A percentile compares a stretch with the other conserved stretches of the same genome.
Conservation (phyloP, 2,113 vertebrate genomes). For the Oostethus manadensis region DNA sequence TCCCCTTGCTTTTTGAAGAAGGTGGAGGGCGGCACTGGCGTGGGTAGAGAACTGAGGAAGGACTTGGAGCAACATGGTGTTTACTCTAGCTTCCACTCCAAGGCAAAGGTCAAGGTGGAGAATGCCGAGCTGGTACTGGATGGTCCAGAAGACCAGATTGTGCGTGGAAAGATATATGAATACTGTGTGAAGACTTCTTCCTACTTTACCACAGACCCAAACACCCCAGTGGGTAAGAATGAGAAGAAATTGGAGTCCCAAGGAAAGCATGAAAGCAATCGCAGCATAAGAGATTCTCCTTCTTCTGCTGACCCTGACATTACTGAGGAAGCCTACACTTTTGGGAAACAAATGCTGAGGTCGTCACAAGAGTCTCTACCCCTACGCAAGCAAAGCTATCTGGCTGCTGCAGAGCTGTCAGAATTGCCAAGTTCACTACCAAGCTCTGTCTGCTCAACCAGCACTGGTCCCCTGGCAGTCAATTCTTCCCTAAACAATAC, state of each 20-base stretch:
- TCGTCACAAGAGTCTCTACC: slow-evolving; percentile 40
- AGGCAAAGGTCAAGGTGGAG: slow-evolving; percentile 77
- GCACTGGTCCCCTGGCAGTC: slow-evolving; percentile 7
- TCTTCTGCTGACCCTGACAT: slow-evolving; percentile 51
- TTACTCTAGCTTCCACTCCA: slow-evolving; percentile 79
- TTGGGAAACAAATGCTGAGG: slow-evolving; percentile 23
- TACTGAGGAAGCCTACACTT: slow-evolving; percentile 16
- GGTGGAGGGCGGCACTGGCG: slow-evolving; percentile 62
- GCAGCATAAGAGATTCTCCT: slow-evolving; percentile 35
- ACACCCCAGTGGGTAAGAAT: slow-evolving; percentile 16
- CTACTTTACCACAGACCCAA: slow-evolving; percentile 54
- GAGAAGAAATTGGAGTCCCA: slow-evolving; percentile 37
- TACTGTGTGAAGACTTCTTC: slow-evolving; percentile 80
- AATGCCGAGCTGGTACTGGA: slow-evolving; percentile 70
- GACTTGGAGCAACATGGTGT: slow-evolving; percentile 43
- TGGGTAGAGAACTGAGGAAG: slow-evolving; percentile 70
- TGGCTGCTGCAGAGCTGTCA: slow-evolving; percentile 66
- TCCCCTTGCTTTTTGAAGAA: slow-evolving; percentile 69
- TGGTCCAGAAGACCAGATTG: slow-evolving; percentile 25
- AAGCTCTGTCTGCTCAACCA: background rate
- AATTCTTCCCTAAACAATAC: slow-evolving; percentile 21
- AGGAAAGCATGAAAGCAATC: slow-evolving; percentile 25
- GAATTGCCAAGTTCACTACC: slow-evolving; percentile 41
- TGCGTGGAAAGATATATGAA: slow-evolving; percentile 83
- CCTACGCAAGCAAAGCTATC: slow-evolving; percentile 74